Base-by-base conservation (phyloP, 1,140 invertebrate genomes). In the Leptopilina clavipes region DNA sequence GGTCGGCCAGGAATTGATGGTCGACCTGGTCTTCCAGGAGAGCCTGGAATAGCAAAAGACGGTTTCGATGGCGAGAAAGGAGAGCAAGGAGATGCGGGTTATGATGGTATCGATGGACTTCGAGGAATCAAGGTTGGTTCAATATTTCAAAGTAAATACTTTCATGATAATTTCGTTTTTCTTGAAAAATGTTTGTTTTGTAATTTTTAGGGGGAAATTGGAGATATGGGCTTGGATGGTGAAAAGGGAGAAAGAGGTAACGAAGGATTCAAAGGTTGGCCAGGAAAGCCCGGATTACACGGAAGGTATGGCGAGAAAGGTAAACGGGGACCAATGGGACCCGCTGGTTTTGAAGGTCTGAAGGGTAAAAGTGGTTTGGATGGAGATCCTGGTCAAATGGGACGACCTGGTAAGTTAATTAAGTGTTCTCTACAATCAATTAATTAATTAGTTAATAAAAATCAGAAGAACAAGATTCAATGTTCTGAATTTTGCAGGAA, bases 371-470 rank as follows among this genome's bases (percentile, higher is more conserved):
- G 80, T 73, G 93, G 93, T 44, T 77, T 89, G 72, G 88, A 89
- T 71, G 93, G 93, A 19, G 89, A 91, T 85, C 91, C 89, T 11
- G 93, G 93, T 40, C 54, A 77, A 65, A 91, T 92, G 85, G 93
- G 93, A 77, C 72, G 82, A 72, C 89, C 90, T 72, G 92, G 88
- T 89, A 76, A 72, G 59, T 73, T 5, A n/a, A n/a, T n/a, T n/a
- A n/a, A n/a, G n/a, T n/a, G n/a, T n/a, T n/a, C n/a, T n/a, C 25
- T 31, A 31, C 5, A 31, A 31, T 31, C 22, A 19, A 6, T 11
- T 40, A 12, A 71, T 6, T 11, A 14, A 71, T 71, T 19, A 12
- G 5, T 31, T 31, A 31, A n/a, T n/a, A n/a, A n/a, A n/a, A n/a
- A 14, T 70, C 17, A 70, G 18, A 37, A 44, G 11, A 43, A 17